These are phyloP conservation scores for Pocillopora grandis DNA, from an alignment of 92 coral and sea anemone species.

Conservation along the genomic window DNA sequence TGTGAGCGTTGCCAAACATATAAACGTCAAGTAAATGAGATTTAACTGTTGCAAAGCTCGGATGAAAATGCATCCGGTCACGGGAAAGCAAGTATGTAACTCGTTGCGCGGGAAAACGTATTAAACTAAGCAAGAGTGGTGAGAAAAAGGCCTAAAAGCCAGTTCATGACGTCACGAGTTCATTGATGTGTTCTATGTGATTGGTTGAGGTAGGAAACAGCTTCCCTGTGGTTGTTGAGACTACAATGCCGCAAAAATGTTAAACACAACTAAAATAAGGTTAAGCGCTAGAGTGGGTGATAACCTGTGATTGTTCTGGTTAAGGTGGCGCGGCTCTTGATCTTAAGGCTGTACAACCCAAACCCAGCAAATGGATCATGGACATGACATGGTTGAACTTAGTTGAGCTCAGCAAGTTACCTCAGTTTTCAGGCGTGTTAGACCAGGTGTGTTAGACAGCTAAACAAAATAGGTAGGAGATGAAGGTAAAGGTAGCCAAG, in stretches of 20 bases:
- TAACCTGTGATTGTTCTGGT: slow-evolving; percentile 4
- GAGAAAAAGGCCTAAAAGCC: neutral
- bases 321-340: slow-evolving; percentile 96
- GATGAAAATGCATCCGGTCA: neutral
- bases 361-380: slow-evolving; percentile 91
- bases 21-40: neutral
- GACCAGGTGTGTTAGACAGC: slow-evolving; percentile 77
- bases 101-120: no score
- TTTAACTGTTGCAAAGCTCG: neutral
- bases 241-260: neutral
- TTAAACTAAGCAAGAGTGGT: no score
- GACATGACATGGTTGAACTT: slow-evolving; percentile 94
- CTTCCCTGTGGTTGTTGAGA: neutral
- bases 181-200: neutral
- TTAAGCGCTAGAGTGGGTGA: neutral
- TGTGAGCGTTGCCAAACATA: no score
- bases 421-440: slow-evolving; percentile 92
- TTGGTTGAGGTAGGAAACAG: neutral
- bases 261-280: neutral
- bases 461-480: neutral
- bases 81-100: neutral
- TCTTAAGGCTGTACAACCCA: slow-evolving; percentile 84
- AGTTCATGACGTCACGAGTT: neutral
- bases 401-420: slow-evolving; percentile 89
- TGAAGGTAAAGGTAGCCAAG: no score